Conservation (phyloP, 2,113 vertebrate genomes). For the Apaloderma vittatum region DNA sequence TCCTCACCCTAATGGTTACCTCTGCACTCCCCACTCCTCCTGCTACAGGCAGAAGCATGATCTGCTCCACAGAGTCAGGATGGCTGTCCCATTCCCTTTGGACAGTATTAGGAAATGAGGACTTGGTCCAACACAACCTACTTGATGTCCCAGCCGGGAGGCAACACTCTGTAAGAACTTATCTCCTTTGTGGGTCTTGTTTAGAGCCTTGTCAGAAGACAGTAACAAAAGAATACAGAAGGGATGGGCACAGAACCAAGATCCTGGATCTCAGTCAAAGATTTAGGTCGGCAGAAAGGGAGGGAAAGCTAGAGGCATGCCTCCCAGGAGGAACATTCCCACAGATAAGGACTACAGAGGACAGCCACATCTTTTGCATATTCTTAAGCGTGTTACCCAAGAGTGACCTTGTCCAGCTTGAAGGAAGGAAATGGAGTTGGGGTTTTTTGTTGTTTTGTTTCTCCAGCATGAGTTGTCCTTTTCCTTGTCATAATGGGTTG, state of each 20-base stretch:
- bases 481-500: not conserved
- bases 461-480: not conserved
- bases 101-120: not conserved
- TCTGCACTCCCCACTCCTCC: not conserved
- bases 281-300: not conserved
- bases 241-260: not conserved
- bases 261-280: not conserved
- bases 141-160: not conserved
- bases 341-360: not conserved
- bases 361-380: not conserved
- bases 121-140: not conserved
- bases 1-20: not conserved
- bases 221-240: not conserved
- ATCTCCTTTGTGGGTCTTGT: not conserved
- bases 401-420: not conserved
- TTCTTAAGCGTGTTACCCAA: not conserved
- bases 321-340: not conserved
- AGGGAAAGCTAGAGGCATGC: not conserved
- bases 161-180: accelerated
- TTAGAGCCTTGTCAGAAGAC: not conserved
- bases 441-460: not conserved
- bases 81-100: not conserved
- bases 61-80: not conserved
- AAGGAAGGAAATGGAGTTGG: not conserved
- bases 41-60: not conserved